Conservation (phyloP, 2,797 vertebrate genomes). For the Rhabdophis nuchalis region DNA sequence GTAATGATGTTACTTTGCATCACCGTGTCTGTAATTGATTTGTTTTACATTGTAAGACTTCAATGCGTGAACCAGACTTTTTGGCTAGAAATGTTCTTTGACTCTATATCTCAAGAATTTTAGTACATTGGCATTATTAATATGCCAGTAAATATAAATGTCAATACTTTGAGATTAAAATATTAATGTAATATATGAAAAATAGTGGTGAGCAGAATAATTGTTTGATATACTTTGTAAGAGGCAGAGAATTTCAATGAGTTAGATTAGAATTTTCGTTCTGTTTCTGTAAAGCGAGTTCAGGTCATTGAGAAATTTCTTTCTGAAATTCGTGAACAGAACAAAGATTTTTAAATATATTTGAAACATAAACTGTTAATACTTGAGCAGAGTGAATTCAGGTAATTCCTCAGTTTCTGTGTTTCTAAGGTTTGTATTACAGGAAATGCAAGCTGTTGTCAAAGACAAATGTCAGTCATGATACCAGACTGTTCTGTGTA, state of each 20-base stretch:
- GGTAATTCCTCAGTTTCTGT: slow-evolving; percentile 23
- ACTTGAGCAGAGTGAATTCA: not conserved
- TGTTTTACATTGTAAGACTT: not conserved
- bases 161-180: not conserved
- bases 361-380: not conserved
- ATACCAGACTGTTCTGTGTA: slow-evolving; percentile 82
- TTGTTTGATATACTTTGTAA: not conserved
- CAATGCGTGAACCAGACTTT: not conserved
- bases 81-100: not conserved
- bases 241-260: not conserved
- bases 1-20: not conserved
- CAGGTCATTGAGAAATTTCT: not conserved
- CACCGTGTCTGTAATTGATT: not conserved
- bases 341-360: not conserved
- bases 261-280: not conserved
- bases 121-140: not conserved
- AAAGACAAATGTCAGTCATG: slow-evolving; percentile 82
- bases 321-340: not conserved
- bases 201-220: not conserved
- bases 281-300: not conserved
- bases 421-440: slow-evolving; percentile 77
- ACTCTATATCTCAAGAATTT: not conserved
- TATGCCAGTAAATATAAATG: not conserved
- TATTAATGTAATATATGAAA: not conserved
- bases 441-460: slow-evolving; percentile 84